Percentiles rank a stretch among this genome's conserved stretches.
Evolutionary conservation across 2,113 vertebrate genomes (phyloP).

Genomic region (Phasianus colchicus): DNA sequence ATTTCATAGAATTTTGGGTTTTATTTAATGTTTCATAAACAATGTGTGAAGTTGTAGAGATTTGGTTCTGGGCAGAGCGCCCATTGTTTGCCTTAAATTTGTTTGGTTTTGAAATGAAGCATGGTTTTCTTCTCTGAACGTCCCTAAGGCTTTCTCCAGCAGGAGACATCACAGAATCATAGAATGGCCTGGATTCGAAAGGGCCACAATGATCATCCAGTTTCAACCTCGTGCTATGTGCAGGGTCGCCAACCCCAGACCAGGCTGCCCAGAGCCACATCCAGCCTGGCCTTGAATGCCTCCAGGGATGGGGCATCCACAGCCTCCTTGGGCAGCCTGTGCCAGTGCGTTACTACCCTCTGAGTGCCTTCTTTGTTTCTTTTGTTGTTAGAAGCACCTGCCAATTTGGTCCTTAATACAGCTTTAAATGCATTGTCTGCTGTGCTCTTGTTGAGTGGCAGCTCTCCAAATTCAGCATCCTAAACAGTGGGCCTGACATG

Average conservation of each 20-base stretch:
- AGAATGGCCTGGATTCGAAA: no score
- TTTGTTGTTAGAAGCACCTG: not conserved
- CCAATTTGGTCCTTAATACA: not conserved
- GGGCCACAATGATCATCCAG: no score
- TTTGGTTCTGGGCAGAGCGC: not conserved
- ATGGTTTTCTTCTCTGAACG: not conserved
- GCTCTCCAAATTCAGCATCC: not conserved
- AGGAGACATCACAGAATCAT: not conserved
- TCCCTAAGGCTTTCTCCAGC: not conserved
- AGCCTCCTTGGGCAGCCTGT: no score
- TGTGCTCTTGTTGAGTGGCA: not conserved
- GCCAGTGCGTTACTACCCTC: no score
- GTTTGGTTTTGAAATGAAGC: not conserved
- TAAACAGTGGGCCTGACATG: not conserved
- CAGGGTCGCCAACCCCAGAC: no score
- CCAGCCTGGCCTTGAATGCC: no score
- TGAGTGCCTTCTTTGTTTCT: accelerated
- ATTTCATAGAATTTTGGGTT: not conserved
- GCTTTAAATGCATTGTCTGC: not conserved
- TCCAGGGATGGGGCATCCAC: no score
- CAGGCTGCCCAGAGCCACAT: no score
- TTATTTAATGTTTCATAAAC: not conserved
- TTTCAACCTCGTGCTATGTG: no score
- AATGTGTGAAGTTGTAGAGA: not conserved
- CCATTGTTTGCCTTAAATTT: not conserved